Percentiles rank a stretch among this genome's conserved stretches.
phyloP scores from a whole-genome alignment of 2,888 invertebrate genomes.

The Epirrita christyi region DNA sequence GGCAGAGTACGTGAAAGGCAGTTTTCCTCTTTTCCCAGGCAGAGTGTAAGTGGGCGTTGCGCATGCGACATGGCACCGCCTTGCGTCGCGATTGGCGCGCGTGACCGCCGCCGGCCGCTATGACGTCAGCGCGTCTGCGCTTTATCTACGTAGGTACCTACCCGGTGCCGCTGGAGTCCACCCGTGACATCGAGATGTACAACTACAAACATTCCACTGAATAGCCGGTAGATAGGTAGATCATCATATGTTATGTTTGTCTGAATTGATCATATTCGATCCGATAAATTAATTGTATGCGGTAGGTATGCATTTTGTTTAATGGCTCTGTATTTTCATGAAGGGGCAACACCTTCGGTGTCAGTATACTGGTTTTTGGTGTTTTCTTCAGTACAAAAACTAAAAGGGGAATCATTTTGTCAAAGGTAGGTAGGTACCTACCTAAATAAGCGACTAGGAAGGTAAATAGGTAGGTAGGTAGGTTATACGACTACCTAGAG shows the following conservation, averaged over 20 bases:
- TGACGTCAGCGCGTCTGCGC: constrained; percentile 75
- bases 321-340: too few relatives aligned
- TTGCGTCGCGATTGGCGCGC: constrained; percentile 70
- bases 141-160: constrained; percentile 63
- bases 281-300: neutral
- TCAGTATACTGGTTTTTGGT: too few relatives aligned
- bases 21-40: constrained; percentile 73
- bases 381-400: too few relatives aligned
- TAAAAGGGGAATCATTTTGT: too few relatives aligned
- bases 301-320: too few relatives aligned
- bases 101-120: constrained; percentile 59
- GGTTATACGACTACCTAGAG: too few relatives aligned
- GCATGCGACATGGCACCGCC: constrained; percentile 61
- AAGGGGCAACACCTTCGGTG: too few relatives aligned
- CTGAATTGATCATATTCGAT: neutral
- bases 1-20: neutral
- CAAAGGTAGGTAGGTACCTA: too few relatives aligned
- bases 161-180: constrained; percentile 47
- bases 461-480: too few relatives aligned
- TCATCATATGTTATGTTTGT: constrained; percentile 8
- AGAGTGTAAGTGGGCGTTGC: constrained; percentile 70
- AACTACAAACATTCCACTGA: constrained; percentile 24
- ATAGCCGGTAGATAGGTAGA: constrained; percentile 17
- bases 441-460: too few relatives aligned
- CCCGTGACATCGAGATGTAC: constrained; percentile 45